Percentiles rank a stretch among this genome's conserved stretches.
Conservation (phyloP, 2,113 vertebrate species). For the Caranx ignobilis region DNA sequence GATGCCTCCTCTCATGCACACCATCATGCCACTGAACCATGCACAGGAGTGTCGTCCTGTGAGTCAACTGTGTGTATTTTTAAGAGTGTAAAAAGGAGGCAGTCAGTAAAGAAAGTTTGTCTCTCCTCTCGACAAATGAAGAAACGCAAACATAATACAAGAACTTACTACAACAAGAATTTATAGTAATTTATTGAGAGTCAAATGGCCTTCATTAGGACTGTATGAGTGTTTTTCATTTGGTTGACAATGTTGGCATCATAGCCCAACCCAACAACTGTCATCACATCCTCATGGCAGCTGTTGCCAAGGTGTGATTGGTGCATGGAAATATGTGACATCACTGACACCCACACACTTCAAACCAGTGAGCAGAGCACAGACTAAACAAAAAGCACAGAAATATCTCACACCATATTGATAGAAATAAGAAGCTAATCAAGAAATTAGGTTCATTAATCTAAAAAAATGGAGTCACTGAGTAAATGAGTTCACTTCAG, state of each 20-base stretch:
- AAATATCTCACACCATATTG: neutral
- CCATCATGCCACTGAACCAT: conserved; percentile 29
- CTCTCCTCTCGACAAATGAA: neutral
- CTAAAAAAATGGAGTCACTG: neutral
- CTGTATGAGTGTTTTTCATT: too few relatives aligned
- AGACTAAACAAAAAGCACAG: neutral
- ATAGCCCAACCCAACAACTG: neutral
- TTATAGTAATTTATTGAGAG: neutral
- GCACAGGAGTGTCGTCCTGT: neutral
- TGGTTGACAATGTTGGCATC: too few relatives aligned
- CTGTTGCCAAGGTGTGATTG: too few relatives aligned
- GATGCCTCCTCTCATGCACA: conserved; percentile 16
- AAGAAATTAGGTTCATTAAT: neutral
- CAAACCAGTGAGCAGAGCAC: neutral
- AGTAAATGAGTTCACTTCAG: neutral
- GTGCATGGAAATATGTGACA: neutral
- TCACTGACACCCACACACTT: neutral
- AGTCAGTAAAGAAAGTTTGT: neutral
- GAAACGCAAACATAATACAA: neutral
- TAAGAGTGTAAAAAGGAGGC: neutral
- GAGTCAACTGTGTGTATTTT: conserved; percentile 1
- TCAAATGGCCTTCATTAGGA: too few relatives aligned
- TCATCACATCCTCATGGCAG: neutral
- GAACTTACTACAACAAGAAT: too few relatives aligned
- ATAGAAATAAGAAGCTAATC: too few relatives aligned